Evolutionary conservation across 2,113 vertebrate species (phyloP), one percentile per base, ranked within the genome.

Genomic region (Syrrhaptes paradoxus): DNA sequence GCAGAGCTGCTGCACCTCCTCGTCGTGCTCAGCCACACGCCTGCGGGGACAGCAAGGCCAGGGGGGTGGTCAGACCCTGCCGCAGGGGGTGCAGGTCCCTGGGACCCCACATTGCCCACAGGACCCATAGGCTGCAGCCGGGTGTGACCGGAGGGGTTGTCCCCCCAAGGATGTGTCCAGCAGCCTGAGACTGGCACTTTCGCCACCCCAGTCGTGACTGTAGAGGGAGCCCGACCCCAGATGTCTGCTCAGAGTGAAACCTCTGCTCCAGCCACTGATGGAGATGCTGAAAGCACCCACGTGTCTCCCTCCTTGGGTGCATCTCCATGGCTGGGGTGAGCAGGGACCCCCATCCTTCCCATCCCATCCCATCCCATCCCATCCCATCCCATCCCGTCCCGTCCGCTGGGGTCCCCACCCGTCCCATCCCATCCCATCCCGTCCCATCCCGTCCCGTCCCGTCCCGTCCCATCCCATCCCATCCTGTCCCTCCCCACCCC

Each of bases 1-100:
- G 0, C 98, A 97, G 32, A 98, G 97, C 94, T 89, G 97, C 89
- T 94, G 97, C 59, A 98, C 98, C 59, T 98, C 93, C 10, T 22
- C 83, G 15, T 96, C 94, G 6, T 98, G 98, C 67, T 98, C 98
- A 4, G 96, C 91, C 89, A 98, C 95, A 0, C 36, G 67, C 68
- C 98, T 98, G 96, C 3, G 12, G 74, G 29, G 49, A 78, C 41
- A 28, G 25, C 31, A 11, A 45, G 41, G 38, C 5, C 36, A 12
- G 11, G 32, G 34, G 17, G 32, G 6, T 7, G 58, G 34, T 85
- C 70, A 82, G 48, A 43, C n/a, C 63, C 48, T 14, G 16, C 48
- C 26, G 6, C 6, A 4, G 19, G 0, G 28, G 58, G 13, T 21
- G 20, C 32, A 17, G 57, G 7, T 4, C 32, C 61, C 58, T n/a